These are phyloP conservation scores for Stenchaetothrips biformis DNA, from an alignment of 2,888 invertebrate genomes.

Conservation along the genomic window DNA sequence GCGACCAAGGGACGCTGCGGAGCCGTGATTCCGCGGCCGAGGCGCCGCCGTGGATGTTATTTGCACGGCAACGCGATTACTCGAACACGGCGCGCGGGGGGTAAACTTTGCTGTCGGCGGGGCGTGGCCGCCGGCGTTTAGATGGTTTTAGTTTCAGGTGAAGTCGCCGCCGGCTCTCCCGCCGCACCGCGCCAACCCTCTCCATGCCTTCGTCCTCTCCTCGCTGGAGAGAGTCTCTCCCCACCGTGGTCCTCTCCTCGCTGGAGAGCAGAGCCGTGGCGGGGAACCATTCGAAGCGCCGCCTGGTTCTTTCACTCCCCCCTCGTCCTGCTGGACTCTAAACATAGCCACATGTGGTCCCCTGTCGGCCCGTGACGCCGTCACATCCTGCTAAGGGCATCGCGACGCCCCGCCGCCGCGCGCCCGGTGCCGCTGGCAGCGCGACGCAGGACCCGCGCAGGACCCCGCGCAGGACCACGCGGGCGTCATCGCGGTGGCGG, in stretches of 20 bases:
- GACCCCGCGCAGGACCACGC: too few species aligned
- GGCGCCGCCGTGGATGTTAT: too few species aligned
- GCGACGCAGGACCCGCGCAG: not conserved
- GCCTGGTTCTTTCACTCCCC: not conserved
- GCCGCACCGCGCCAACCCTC: not conserved
- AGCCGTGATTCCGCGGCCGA: too few species aligned
- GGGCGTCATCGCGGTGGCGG: too few species aligned
- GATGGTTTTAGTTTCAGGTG: constrained; percentile 6
- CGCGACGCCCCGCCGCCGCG: not conserved
- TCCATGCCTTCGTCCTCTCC: not conserved
- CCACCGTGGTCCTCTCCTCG: not conserved
- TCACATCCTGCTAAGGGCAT: not conserved
- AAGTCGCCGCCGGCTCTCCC: not conserved
- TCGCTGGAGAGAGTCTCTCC: not conserved
- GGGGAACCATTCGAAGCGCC: not conserved
- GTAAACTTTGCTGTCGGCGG: not conserved
- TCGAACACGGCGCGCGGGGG: not conserved
- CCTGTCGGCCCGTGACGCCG: not conserved
- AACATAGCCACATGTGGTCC: not conserved
- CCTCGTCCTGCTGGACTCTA: too few species aligned
- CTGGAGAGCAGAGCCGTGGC: not conserved
- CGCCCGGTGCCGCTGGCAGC: not conserved
- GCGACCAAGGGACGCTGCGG: too few species aligned
- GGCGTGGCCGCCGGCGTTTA: not conserved
- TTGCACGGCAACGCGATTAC: too few species aligned